Conservation (phyloP, 2,113 vertebrate genomes). For the Hipposideros armiger region DNA sequence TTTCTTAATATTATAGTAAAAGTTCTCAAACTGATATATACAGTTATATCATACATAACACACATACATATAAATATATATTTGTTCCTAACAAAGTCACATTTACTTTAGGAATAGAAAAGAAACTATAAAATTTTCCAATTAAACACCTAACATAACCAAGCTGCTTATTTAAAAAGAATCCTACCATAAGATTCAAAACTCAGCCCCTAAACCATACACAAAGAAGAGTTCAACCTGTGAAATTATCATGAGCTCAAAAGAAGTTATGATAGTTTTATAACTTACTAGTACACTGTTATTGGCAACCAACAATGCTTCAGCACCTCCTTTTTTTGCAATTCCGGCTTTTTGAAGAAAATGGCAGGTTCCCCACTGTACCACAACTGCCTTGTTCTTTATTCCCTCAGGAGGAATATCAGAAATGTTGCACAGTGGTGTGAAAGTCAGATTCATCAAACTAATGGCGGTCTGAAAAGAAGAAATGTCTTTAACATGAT, state of each 20-base stretch:
- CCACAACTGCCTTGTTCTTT: constrained; percentile 91
- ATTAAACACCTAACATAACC: not conserved
- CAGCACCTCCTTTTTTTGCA: constrained; percentile 90
- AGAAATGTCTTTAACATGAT: constrained; percentile 12
- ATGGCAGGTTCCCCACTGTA: constrained; percentile 91
- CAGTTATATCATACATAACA: not conserved
- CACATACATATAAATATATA: not conserved
- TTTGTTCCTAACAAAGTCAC: not conserved
- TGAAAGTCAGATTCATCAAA: constrained; percentile 90
- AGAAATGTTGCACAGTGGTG: constrained; percentile 88
- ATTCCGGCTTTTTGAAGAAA: constrained; percentile 92
- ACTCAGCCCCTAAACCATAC: not conserved
- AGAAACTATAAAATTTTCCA: constrained; percentile 48
- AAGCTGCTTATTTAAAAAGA: constrained; percentile 53
- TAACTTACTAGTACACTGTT: constrained; percentile 88
- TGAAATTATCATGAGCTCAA: not conserved
- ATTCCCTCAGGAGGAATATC: constrained; percentile 85
- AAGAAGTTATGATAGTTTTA: not conserved
- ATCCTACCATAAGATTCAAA: constrained; percentile 9
- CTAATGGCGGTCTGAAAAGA: constrained; percentile 85
- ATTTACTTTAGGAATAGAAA: constrained; percentile 37
- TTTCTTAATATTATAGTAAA: not conserved
- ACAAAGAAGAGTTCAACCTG: not conserved
- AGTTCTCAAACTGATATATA: not conserved
- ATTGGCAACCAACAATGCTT: constrained; percentile 92